Evolutionary conservation across 1,140 invertebrate species (phyloP), one percentile per base, ranked within the genome.

Genomic region (Lycorma delicatula): DNA sequence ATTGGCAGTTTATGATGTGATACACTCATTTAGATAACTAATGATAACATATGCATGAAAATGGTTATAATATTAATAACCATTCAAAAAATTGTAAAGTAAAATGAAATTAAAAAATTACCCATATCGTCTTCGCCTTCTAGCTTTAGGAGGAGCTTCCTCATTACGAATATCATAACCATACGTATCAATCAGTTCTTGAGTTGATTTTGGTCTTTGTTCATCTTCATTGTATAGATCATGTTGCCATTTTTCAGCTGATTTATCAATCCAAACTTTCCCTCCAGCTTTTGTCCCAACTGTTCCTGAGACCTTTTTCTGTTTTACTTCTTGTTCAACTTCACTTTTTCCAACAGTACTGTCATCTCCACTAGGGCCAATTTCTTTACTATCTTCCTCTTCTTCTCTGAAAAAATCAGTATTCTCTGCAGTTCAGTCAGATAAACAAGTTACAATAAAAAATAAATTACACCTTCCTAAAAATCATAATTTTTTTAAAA

Each of bases 131-230:
- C 89, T 76, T 59, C 89, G 82, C 63, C 91, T 82, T 48, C 91
- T 76, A 0, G 90, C 89, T 64, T 91, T 81, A 9, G 92, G 91
- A 16, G 91, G 87, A 0, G 89, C 89, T 69, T 96, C 92, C 73
- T 94, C 89, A 64, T 87, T 89, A 49, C 93, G 75, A 52, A 97
- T 97, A 68, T 98, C 93, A 74, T 97, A 97, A 3, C 94, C 94
- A 72, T 97, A 97, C 34, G 87, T 79, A 1, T 85, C 80, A 46
- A 95, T 81, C 5, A 97, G 69, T 75, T 98, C 94, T 27, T 91
- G 82, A 7, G 84, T 79, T 22, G 84, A 84, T 72, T 97, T 98
- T 2, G 94, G 93, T 48, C 82, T 81, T 76, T 96, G 86, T 51
- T 83, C 80, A 16, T 76, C 74, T 59, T 91, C 87, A 67, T 89